These are phyloP conservation scores for Sicus ferrugineus DNA, from an alignment of 2,888 invertebrate species.

Conservation along the genomic window DNA sequence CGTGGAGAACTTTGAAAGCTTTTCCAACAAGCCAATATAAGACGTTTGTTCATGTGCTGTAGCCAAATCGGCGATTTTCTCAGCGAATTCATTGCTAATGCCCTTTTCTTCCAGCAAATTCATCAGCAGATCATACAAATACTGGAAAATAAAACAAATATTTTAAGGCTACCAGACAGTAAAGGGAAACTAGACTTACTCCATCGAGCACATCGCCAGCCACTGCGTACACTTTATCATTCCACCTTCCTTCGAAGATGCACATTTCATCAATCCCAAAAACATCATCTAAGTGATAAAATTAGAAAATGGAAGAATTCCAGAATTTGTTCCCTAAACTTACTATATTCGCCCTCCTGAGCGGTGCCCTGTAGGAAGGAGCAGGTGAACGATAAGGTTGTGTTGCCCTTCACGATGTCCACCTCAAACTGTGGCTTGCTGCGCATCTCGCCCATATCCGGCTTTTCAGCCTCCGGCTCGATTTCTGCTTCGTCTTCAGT, in stretches of 20 bases:
- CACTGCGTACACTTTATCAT: slow-evolving; percentile 86
- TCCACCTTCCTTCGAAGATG: slow-evolving; percentile 86
- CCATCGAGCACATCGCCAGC: slow-evolving; percentile 95
- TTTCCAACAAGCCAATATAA: slow-evolving; percentile 87
- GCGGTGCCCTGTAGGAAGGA: slow-evolving; percentile 75
- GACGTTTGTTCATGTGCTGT: slow-evolving; percentile 92
- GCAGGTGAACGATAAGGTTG: slow-evolving; percentile 85
- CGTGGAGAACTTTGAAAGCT: slow-evolving; percentile 82
- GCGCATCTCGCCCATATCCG: slow-evolving; percentile 83
- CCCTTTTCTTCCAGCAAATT: slow-evolving; percentile 96
- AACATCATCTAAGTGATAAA: slow-evolving; percentile 74
- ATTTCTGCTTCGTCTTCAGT: slow-evolving; percentile 76
- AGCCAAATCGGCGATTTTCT: slow-evolving; percentile 85
- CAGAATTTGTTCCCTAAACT: slow-evolving; percentile 49
- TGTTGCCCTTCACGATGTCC: slow-evolving; percentile 79
- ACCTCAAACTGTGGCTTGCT: slow-evolving; percentile 93
- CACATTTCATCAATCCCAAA: slow-evolving; percentile 95
- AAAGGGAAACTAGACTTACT: slow-evolving; percentile 69
- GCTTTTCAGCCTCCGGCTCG: slow-evolving; percentile 72
- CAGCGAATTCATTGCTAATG: slow-evolving; percentile 89
- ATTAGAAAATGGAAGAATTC: too few species aligned
- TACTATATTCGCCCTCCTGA: slow-evolving; percentile 78
- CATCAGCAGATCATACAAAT: slow-evolving; percentile 92
- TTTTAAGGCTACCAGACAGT: not conserved
- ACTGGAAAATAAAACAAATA: slow-evolving; percentile 68